These are phyloP conservation scores for Notothenia coriiceps DNA, from an alignment of 2,113 vertebrate species.

Conservation along the genomic window DNA sequence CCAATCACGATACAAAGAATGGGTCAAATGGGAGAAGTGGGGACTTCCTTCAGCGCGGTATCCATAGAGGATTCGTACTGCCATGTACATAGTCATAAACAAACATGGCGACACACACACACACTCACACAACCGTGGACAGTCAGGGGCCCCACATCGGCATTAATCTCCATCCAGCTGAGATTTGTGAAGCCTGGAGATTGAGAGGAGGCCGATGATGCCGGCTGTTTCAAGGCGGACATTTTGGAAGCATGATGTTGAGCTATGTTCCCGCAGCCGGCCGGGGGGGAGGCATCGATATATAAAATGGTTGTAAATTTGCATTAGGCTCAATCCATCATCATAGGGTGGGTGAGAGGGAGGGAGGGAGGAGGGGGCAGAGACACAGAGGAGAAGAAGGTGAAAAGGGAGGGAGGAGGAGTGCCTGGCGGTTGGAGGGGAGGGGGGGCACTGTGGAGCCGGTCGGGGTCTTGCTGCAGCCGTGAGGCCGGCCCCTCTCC, in stretches of 20 bases:
- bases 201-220: slow-evolving; percentile 84
- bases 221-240: slow-evolving; percentile 86
- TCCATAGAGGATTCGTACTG: background rate
- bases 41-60: slow-evolving; percentile 13
- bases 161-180: slow-evolving; percentile 84
- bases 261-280: slow-evolving; percentile 92
- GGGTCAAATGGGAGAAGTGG: slow-evolving; percentile 36
- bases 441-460: slow-evolving; percentile 85
- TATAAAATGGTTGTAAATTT: slow-evolving; percentile 99
- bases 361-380: slow-evolving; percentile 72
- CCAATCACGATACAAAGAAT: slow-evolving; percentile 55
- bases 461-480: slow-evolving; percentile 84
- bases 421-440: slow-evolving; percentile 72
- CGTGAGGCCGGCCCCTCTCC: slow-evolving; percentile 83
- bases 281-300: slow-evolving; percentile 90
- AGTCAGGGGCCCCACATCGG: slow-evolving; percentile 44
- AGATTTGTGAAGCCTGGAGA: slow-evolving; percentile 81
- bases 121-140: slow-evolving; percentile 42
- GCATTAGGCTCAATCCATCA: slow-evolving; percentile 99
- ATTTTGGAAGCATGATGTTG: slow-evolving; percentile 95
- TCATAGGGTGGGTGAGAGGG: slow-evolving; percentile 85
- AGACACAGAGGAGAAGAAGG: slow-evolving; percentile 64
- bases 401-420: slow-evolving; percentile 66
- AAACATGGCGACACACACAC: slow-evolving; percentile 7
- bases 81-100: slow-evolving; percentile 15